Evolutionary conservation across 2,113 vertebrate genomes (phyloP).

Genomic region (Grus americana): DNA sequence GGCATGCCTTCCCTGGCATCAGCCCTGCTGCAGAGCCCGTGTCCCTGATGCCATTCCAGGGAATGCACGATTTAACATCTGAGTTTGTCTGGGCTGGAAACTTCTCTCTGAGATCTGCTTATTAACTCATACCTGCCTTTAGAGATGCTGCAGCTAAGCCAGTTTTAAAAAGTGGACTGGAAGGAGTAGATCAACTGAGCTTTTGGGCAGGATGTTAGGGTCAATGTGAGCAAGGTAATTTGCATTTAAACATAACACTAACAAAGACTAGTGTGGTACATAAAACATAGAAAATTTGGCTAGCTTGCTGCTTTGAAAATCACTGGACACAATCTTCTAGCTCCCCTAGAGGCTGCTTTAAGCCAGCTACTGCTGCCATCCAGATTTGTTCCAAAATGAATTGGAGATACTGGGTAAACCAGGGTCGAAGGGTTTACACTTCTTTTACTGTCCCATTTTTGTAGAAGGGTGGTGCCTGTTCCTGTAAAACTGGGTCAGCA

Average conservation of each 20-base stretch:
- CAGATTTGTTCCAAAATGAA: background rate
- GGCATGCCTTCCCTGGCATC: background rate
- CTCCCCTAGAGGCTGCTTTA: conserved; percentile 49
- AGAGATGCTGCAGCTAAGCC: background rate
- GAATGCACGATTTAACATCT: background rate
- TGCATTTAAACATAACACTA: background rate
- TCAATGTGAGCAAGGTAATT: background rate
- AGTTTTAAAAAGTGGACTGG: background rate
- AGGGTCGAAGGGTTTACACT: background rate
- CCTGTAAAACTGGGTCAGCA: conserved; percentile 15
- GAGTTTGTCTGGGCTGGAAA: background rate
- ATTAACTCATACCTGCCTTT: background rate
- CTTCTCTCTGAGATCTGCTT: background rate
- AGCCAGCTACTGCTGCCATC: background rate
- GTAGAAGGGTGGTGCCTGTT: background rate
- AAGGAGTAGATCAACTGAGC: background rate
- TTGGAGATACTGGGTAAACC: background rate
- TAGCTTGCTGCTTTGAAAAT: background rate
- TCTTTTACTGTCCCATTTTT: background rate
- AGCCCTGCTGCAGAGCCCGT: fast-evolving
- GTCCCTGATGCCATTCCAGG: background rate
- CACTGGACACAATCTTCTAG: conserved; percentile 18
- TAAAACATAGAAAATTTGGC: background rate
- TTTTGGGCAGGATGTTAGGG: background rate
- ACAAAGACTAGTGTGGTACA: background rate